Evolutionary conservation across 2,888 invertebrate genomes (phyloP), one percentile per base, ranked within the genome.

Genomic region (Branchellion lobata): DNA sequence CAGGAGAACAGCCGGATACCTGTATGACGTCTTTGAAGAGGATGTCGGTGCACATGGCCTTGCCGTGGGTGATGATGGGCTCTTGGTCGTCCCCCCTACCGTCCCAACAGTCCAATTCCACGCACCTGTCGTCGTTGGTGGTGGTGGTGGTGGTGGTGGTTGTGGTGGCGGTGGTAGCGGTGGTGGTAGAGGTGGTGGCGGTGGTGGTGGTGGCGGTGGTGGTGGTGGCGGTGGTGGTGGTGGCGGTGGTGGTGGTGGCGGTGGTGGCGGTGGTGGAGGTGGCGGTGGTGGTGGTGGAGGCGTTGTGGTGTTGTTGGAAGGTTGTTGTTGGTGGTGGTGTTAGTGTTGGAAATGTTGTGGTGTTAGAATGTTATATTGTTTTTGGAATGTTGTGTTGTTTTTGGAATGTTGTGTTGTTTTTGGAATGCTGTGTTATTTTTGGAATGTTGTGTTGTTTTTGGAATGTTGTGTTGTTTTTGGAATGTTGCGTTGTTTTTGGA

Each of bases 11-110:
- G n/a, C n/a, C n/a, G n/a, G n/a, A n/a, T n/a, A 31, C 69, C 69
- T 77, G 77, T 31, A 77, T 77, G 36, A 65, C 77, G 1, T 77
- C 94, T 88, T 94, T 97, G 89, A 98, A 99, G 31, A 96, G 89
- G 85, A 99, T 98, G 89, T 99, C 98, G 1, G 97, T 98, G 87
- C 99, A 99, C 96, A 99, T 99, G 3, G 99, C 99, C 90, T 97
- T 97, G 71, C 99, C 99, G 89, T 99, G 99, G 51, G 99, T 99
- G 84, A 99, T 97, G 85, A 99, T 99, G 0, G 99, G 99, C 86
- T 99, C 99, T 85, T 97, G 96, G 85, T 97, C 96, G 88, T 96
- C 95, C 0, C 94, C 94, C 88, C 93, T 94, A 11, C 98, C 99
- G 88, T 99, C 98, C 98, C 98, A 99, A 88, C 96, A 97, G 89